Conservation (phyloP, 2,888 invertebrate species). For the Temnothorax ravouxi region DNA sequence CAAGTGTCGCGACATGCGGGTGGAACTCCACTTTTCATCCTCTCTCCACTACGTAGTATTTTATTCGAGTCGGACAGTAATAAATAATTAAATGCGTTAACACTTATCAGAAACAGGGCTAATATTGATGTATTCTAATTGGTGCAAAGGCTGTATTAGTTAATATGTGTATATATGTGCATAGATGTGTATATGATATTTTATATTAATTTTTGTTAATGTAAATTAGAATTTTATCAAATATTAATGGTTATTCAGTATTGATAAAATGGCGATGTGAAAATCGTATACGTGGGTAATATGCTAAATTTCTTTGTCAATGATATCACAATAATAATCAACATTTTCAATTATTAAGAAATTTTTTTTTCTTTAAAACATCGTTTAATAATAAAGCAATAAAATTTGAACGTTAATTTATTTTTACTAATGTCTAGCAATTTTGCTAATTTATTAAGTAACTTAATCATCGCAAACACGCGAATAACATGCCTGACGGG, state of each 20-base stretch:
- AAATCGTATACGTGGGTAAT: neutral
- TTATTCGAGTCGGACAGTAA: neutral
- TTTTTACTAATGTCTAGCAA: neutral
- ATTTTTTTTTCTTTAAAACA: neutral
- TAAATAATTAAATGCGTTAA: constrained; percentile 13
- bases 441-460: constrained; percentile 11
- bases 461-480: neutral
- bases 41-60: neutral
- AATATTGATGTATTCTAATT: neutral
- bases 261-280: neutral
- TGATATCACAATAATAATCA: neutral
- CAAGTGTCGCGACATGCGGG: constrained; percentile 64
- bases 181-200: neutral
- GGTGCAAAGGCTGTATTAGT: neutral
- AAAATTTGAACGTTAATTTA: neutral
- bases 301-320: neutral
- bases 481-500: neutral
- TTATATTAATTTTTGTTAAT: neutral
- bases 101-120: neutral
- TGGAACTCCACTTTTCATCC: constrained; percentile 50
- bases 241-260: neutral
- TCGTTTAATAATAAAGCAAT: neutral
- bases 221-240: neutral
- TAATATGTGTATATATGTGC: neutral
- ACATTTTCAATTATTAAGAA: neutral